Evolutionary conservation across 2,888 invertebrate genomes (phyloP).

Genomic region (Onchidella celtica): DNA sequence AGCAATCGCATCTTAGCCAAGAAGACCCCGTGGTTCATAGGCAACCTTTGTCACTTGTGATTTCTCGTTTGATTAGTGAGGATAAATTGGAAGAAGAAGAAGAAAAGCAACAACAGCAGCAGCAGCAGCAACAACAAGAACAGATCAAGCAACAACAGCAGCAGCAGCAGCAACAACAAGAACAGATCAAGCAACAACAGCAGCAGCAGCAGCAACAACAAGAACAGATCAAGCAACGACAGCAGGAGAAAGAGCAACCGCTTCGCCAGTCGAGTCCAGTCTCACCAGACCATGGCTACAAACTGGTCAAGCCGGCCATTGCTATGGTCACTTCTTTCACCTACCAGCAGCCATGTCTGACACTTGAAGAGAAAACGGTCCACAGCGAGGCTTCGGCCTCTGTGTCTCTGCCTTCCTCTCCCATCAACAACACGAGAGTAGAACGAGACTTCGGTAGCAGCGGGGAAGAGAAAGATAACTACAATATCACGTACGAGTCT

Average conservation of each 20-base stretch:
- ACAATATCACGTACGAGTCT: background rate
- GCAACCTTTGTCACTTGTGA: slow-evolving; percentile 42
- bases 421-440: background rate
- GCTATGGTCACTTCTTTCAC: slow-evolving; percentile 18
- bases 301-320: background rate
- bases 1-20: background rate
- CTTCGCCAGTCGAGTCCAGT: background rate
- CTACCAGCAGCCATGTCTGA: slow-evolving; percentile 5
- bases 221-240: background rate
- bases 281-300: background rate
- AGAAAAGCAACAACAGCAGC: slow-evolving; percentile 13
- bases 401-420: background rate
- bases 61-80: slow-evolving; percentile 42
- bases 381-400: background rate
- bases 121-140: background rate
- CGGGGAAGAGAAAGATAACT: background rate
- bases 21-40: background rate
- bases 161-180: slow-evolving; percentile 2
- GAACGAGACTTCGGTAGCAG: background rate
- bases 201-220: slow-evolving; percentile 12
- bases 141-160: slow-evolving; percentile 17
- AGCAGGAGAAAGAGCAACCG: background rate
- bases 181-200: slow-evolving; percentile 6
- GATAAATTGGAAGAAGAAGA: slow-evolving; percentile 25
- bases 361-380: slow-evolving; percentile 20